These are phyloP conservation scores for Sminthurinus aureus DNA, from an alignment of 2,888 invertebrate species.

Conservation along the genomic window DNA sequence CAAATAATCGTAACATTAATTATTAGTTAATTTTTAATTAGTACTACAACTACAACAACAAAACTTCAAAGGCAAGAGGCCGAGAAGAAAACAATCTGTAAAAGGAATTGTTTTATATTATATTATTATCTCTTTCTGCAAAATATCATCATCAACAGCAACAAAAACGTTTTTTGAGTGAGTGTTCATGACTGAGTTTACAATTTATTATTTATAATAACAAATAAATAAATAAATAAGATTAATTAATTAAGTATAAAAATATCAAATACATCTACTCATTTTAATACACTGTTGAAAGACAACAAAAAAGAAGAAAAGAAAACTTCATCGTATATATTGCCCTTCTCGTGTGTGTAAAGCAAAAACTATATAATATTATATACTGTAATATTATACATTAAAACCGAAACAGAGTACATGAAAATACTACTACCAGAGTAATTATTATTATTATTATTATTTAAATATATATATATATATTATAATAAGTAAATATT, in stretches of 20 bases:
- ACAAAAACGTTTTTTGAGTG: conserved; percentile 8
- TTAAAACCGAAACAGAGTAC: conserved; percentile 28
- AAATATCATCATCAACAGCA: neutral
- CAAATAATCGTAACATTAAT: too few relatives aligned
- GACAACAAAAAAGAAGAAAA: too few relatives aligned
- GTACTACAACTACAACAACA: too few relatives aligned
- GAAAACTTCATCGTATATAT: too few relatives aligned
- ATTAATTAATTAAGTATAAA: neutral
- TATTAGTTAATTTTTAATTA: too few relatives aligned
- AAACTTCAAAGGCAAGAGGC: too few relatives aligned
- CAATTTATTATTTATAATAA: neutral
- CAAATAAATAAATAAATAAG: conserved; percentile 3
- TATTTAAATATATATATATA: neutral
- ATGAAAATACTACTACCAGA: conserved; percentile 17
- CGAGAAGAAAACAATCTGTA: too few relatives aligned
- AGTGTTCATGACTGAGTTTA: conserved; percentile 41
- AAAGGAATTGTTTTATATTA: too few relatives aligned
- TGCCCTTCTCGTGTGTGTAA: too few relatives aligned
- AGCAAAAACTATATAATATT: neutral
- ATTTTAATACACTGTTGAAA: neutral
- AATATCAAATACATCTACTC: neutral
- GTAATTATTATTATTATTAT: conserved; percentile 17
- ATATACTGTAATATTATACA: neutral
- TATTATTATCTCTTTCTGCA: neutral
- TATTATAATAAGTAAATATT: too few relatives aligned